Base-by-base conservation (phyloP, 2,797 vertebrate species). In the Spinus olivaceus region DNA sequence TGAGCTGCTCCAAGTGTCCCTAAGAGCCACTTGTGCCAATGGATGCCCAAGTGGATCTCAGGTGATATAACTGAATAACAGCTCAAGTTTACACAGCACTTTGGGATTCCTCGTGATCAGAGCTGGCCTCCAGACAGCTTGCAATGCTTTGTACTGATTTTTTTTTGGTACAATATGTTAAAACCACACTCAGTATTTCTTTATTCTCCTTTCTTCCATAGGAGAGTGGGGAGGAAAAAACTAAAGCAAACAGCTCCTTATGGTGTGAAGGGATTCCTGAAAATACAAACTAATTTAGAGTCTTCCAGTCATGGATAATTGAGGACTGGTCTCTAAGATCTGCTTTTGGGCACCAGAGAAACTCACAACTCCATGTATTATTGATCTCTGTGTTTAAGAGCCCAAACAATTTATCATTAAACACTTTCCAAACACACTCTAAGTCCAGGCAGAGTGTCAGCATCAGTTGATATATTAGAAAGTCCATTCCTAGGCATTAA, bases 51-150 rank as follows among this genome's bases (percentile, higher is more conserved):
- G 71, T 30, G 67, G 88, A 92, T 57, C 63, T 81, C 37, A 30
- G 42, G 79, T 89, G 53, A 50, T 12, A 8, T 8, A 51, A 51
- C 18, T 4, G 0, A 56, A 1, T 14, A 80, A 81, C 65, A 65
- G 46, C 13, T 90, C 13, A 63, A 42, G 76, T 84, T 94, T 76
- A 78, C 70, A 77, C 37, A 94, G 66, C 79, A 87, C 87, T 91
- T 33, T 12, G 70, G 51, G 69, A 66, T 28, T 87, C 79, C 82
- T 91, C 0, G 0, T 72, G 81, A 86, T 69, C 59, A 90, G 76
- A 88, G 33, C 25, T 72, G 78, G 47, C 90, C 82, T 70, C 47
- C 51, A 90, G 72, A 17, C 90, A 96, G 51, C 42, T 25, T 69
- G 33, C 63, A 63, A 57, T 28, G 42, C 5, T 32, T 83, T 85